Evolutionary conservation across 2,888 invertebrate genomes (phyloP).

Genomic region (Lysandra coridon): DNA sequence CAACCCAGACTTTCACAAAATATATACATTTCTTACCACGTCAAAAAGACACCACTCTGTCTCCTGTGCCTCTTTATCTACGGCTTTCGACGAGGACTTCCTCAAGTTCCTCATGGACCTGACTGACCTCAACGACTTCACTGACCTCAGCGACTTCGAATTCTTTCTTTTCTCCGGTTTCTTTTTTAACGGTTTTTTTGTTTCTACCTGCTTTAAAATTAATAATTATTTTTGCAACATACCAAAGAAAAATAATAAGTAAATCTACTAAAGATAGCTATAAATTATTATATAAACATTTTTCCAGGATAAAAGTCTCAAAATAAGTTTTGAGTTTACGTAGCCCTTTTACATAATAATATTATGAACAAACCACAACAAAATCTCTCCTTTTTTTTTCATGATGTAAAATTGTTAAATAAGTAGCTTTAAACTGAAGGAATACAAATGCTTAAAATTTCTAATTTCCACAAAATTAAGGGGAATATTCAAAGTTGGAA

Average conservation of each 20-base stretch:
- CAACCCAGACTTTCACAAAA: no score
- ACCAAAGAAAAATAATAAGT: neutral
- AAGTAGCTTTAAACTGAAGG: neutral
- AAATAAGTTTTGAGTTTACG: no score
- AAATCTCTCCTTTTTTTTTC: neutral
- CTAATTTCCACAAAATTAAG: neutral
- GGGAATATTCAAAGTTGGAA: conserved; percentile 10
- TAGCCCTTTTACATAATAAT: no score
- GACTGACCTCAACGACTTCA: neutral
- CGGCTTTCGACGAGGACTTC: neutral
- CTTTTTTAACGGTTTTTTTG: neutral
- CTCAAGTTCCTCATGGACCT: neutral
- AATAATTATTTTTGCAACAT: neutral
- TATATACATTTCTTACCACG: neutral
- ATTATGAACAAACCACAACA: neutral
- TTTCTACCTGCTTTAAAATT: neutral
- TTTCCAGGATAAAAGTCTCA: no score
- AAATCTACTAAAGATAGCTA: no score
- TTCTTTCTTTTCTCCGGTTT: neutral
- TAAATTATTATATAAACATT: no score
- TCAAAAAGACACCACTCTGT: conserved; percentile 1
- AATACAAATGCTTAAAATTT: neutral
- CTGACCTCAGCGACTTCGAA: neutral
- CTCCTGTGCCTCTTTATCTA: neutral
- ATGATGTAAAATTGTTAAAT: neutral